These are phyloP conservation scores for Athetis lepigone DNA, from an alignment of 2,888 invertebrate genomes.

Conservation along the genomic window DNA sequence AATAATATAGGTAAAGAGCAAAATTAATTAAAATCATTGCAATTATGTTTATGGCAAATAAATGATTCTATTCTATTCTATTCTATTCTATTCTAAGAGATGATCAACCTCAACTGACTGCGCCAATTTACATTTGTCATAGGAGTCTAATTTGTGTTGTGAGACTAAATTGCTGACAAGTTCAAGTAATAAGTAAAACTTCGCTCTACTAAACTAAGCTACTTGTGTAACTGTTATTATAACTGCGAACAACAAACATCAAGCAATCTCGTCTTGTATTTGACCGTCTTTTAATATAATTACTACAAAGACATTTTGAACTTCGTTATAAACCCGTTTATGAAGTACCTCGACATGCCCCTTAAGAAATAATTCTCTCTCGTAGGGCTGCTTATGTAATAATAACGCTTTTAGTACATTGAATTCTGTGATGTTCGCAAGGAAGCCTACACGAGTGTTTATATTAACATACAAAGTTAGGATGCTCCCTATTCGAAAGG, in stretches of 20 bases:
- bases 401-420: conserved; percentile 81
- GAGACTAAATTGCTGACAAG: not conserved
- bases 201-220: not conserved
- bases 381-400: conserved; percentile 74
- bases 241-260: conserved; percentile 8
- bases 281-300: conserved; percentile 46
- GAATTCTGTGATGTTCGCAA: conserved; percentile 80
- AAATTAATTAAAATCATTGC: no score
- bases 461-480: conserved; percentile 88
- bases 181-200: not conserved
- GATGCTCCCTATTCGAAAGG: conserved; percentile 80
- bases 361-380: conserved; percentile 73
- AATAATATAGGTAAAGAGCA: no score
- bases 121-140: no score
- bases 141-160: no score
- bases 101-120: no score
- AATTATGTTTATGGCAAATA: no score
- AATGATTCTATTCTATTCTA: no score
- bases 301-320: conserved; percentile 50
- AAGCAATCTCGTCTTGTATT: conserved; percentile 21
- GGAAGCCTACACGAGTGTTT: conserved; percentile 86
- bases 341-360: conserved; percentile 61
- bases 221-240: not conserved
- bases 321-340: conserved; percentile 66
- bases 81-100: no score